phyloP scores from a whole-genome alignment of 2,797 vertebrate species.

The Labeo calbasu region DNA sequence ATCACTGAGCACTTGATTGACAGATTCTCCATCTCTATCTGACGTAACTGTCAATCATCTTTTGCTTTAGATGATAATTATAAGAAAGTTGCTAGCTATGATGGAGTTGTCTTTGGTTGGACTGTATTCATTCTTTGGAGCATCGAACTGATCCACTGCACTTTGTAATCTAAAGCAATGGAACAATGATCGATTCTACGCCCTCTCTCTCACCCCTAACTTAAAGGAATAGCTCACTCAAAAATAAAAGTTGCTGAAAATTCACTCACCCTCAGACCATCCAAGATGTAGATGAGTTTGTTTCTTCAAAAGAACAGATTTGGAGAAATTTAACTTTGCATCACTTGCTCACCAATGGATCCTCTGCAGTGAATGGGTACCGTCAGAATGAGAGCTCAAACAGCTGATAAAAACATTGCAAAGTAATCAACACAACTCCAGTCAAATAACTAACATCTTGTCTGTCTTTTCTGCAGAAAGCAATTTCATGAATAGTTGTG shows the following conservation, averaged over 20 bases:
- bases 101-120: conserved; percentile 3
- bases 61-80: conserved; percentile 36
- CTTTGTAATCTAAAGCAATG: too few relatives aligned
- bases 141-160: not conserved
- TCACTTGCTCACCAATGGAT: not conserved
- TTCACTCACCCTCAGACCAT: too few relatives aligned
- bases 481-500: not conserved
- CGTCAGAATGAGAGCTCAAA: not conserved
- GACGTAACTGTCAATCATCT: conserved; percentile 44
- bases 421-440: not conserved
- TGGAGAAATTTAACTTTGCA: not conserved
- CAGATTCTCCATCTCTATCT: conserved; percentile 47
- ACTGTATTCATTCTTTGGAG: conserved; percentile 12
- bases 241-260: too few relatives aligned
- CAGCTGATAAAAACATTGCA: not conserved
- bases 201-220: too few relatives aligned
- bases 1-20: conserved; percentile 58
- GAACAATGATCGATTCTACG: too few relatives aligned
- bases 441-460: not conserved
- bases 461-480: not conserved
- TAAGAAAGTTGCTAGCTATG: not conserved
- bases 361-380: not conserved
- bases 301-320: too few relatives aligned
- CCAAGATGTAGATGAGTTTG: too few relatives aligned
- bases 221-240: too few relatives aligned